Percentiles rank a stretch among this genome's conserved stretches.
phyloP scores from a whole-genome alignment of 2,888 invertebrate genomes.

The Automeris io region DNA sequence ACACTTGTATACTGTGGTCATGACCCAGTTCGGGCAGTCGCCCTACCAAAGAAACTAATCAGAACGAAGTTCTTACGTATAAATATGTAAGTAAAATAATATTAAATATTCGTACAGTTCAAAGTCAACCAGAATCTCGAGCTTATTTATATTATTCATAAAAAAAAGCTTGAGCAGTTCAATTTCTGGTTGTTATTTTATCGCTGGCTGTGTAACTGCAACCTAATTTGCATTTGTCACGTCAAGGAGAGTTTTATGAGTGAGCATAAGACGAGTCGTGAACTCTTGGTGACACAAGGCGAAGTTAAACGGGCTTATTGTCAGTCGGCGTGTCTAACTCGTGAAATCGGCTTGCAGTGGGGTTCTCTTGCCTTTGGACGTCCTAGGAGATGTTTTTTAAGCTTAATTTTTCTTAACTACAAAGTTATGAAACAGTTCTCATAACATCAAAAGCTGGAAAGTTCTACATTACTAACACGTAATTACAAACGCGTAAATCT shows the following conservation, averaged over 20 bases:
- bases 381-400: slow-evolving; percentile 15
- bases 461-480: too few relatives aligned
- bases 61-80: too few relatives aligned
- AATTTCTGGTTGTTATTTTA: neutral
- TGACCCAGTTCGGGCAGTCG: too few relatives aligned
- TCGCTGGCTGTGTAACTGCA: slow-evolving; percentile 3
- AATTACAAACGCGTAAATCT: too few relatives aligned
- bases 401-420: neutral
- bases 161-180: neutral
- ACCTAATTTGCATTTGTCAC: slow-evolving; percentile 9
- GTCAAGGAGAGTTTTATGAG: slow-evolving; percentile 48
- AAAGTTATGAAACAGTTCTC: too few relatives aligned
- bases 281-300: slow-evolving; percentile 57
- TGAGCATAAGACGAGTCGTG: slow-evolving; percentile 48
- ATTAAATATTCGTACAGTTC: neutral
- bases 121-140: neutral
- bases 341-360: slow-evolving; percentile 66
- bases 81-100: too few relatives aligned
- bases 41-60: too few relatives aligned
- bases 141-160: too few relatives aligned
- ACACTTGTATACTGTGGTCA: too few relatives aligned
- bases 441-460: too few relatives aligned
- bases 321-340: slow-evolving; percentile 70
- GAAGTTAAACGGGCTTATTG: slow-evolving; percentile 61
- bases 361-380: slow-evolving; percentile 29